Evolutionary conservation across 2,797 vertebrate species (phyloP).

Genomic region (Lagocephalus sceleratus): DNA sequence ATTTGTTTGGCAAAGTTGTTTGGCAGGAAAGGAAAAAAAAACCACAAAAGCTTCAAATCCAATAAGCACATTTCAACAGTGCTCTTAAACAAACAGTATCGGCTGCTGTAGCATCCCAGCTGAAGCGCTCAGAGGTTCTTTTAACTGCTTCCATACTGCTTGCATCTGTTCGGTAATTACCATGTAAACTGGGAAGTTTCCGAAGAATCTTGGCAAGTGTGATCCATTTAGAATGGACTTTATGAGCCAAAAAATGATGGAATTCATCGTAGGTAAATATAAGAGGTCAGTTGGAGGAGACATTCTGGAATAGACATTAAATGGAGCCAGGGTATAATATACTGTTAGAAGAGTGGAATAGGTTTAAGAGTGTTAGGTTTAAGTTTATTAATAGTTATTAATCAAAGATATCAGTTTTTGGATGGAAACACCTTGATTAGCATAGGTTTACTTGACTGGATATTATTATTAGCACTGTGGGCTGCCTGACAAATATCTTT

Average conservation of each 20-base stretch:
- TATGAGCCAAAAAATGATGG: constrained; percentile 21
- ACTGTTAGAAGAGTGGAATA: too few relatives aligned
- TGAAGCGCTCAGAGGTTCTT: constrained; percentile 23
- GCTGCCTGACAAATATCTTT: too few relatives aligned
- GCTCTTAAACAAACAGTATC: constrained; percentile 24
- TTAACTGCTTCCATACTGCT: constrained; percentile 36
- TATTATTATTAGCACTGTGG: too few relatives aligned
- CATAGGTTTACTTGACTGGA: too few relatives aligned
- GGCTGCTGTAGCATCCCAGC: constrained; percentile 9
- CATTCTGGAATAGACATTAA: too few relatives aligned
- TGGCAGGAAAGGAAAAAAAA: neutral
- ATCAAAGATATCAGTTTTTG: too few relatives aligned
- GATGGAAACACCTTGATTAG: too few relatives aligned
- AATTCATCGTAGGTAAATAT: too few relatives aligned
- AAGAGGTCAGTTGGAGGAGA: too few relatives aligned
- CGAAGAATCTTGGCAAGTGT: constrained; percentile 53
- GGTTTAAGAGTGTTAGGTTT: too few relatives aligned
- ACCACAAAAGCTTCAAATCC: constrained; percentile 17
- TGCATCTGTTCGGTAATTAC: constrained; percentile 63
- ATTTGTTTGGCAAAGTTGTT: constrained; percentile 3
- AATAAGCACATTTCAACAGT: constrained; percentile 9
- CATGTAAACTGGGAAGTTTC: constrained; percentile 52
- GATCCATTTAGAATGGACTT: constrained; percentile 48
- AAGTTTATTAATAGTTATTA: too few relatives aligned
- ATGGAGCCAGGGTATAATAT: too few relatives aligned